Evolutionary conservation across 2,113 vertebrate genomes (phyloP).

Genomic region (Onychorhynchus coronatus): DNA sequence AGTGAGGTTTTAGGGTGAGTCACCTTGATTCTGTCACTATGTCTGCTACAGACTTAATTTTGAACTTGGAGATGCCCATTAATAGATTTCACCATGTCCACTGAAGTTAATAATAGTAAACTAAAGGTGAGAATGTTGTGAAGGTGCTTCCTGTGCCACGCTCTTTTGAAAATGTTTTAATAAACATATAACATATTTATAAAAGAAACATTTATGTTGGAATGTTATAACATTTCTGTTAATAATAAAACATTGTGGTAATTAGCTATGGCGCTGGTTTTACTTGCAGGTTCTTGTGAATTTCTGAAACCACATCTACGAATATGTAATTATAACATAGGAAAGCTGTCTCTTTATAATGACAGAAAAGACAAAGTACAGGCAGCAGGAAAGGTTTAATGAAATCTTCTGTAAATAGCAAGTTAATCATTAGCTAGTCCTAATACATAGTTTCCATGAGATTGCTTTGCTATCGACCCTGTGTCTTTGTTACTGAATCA

Average conservation of each 20-base stretch:
- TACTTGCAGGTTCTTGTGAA: not conserved
- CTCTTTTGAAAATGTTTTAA: not conserved
- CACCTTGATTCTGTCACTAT: not conserved
- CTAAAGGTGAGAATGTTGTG: not conserved
- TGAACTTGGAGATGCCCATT: not conserved
- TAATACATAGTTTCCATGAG: not conserved
- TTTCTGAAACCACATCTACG: not conserved
- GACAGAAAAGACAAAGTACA: not conserved
- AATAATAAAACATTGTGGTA: not conserved
- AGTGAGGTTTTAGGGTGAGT: not conserved
- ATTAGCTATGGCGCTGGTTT: not conserved
- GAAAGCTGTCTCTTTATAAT: not conserved
- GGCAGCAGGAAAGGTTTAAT: not conserved
- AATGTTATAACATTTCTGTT: not conserved
- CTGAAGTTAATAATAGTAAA: not conserved
- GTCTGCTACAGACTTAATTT: not conserved
- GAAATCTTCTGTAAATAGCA: constrained; percentile 11
- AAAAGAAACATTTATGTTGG: not conserved
- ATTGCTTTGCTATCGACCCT: not conserved
- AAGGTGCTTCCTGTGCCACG: not conserved
- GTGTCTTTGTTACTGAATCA: not conserved
- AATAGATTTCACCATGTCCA: not conserved
- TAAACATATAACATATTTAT: not conserved
- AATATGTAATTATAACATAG: not conserved
- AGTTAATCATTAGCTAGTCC: constrained; percentile 29